Evolutionary conservation across 2,888 invertebrate genomes (phyloP).

Genomic region (Leucania comma): DNA sequence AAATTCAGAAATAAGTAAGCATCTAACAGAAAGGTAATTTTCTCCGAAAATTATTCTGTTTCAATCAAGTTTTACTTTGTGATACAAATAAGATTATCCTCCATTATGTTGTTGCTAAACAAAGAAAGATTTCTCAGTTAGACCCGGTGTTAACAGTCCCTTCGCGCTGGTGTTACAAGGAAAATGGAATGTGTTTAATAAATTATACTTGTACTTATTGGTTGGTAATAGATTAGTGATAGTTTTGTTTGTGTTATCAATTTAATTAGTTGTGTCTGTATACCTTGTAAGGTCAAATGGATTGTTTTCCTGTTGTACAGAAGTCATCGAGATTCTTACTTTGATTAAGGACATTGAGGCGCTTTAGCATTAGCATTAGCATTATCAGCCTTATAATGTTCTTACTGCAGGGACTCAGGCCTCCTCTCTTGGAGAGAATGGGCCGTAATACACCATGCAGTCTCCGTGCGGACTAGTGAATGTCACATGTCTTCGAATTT

Average conservation of each 20-base stretch:
- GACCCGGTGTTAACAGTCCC: neutral
- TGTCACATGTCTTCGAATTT: too few species aligned
- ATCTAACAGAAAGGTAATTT: neutral
- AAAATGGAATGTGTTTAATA: slow-evolving; percentile 14
- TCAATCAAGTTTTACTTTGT: slow-evolving; percentile 9
- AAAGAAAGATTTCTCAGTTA: slow-evolving; percentile 16
- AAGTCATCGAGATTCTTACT: neutral
- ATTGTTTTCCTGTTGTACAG: neutral
- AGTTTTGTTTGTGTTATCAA: neutral
- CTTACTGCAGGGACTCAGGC: too few species aligned
- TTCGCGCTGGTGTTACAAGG: neutral
- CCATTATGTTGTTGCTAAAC: slow-evolving; percentile 20
- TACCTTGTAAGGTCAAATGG: neutral
- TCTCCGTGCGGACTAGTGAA: too few species aligned
- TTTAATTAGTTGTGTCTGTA: neutral
- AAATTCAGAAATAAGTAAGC: neutral
- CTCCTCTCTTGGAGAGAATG: too few species aligned
- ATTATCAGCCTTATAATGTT: too few species aligned
- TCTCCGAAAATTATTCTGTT: slow-evolving; percentile 2
- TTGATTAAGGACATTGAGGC: neutral
- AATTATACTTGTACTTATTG: neutral
- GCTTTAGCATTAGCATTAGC: too few species aligned
- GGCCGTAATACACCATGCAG: too few species aligned
- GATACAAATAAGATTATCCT: slow-evolving; percentile 29
- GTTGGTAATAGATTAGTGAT: neutral